A percentile compares a stretch with the other conserved stretches of the same genome.
Evolutionary conservation across 2,888 invertebrate genomes (phyloP).

Genomic region (Macropis europaea): DNA sequence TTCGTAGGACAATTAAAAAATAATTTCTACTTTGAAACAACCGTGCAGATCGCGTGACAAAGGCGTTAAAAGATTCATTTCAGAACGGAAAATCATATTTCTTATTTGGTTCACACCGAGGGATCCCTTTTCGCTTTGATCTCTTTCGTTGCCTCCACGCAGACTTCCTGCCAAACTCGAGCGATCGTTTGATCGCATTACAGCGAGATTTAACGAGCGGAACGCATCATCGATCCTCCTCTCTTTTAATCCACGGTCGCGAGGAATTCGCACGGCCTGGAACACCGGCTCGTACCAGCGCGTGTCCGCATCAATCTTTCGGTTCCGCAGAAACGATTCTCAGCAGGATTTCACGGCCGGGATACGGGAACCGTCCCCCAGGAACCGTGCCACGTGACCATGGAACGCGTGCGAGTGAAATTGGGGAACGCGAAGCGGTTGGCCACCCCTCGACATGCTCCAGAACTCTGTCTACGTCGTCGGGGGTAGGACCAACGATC

Average conservation of each 20-base stretch:
- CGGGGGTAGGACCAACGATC: slow-evolving; percentile 16
- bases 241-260: slow-evolving; percentile 43
- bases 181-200: slow-evolving; percentile 39
- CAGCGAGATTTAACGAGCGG: slow-evolving; percentile 47
- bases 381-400: slow-evolving; percentile 67
- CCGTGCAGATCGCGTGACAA: no score
- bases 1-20: no score
- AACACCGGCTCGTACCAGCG: not conserved
- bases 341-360: slow-evolving; percentile 33
- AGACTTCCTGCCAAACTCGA: not conserved
- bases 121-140: slow-evolving; percentile 19
- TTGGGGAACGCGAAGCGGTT: slow-evolving; percentile 44
- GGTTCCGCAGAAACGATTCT: slow-evolving; percentile 44
- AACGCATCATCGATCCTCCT: slow-evolving; percentile 40
- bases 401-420: slow-evolving; percentile 59
- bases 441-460: slow-evolving; percentile 27
- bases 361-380: slow-evolving; percentile 40
- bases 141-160: not conserved
- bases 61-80: no score
- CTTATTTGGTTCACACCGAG: not conserved
- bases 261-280: slow-evolving; percentile 41
- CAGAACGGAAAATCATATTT: not conserved
- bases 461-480: slow-evolving; percentile 17
- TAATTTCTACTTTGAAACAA: no score
- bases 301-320: slow-evolving; percentile 34